phyloP scores from a whole-genome alignment of 2,888 invertebrate species.

The Leptinotarsa haldemani region DNA sequence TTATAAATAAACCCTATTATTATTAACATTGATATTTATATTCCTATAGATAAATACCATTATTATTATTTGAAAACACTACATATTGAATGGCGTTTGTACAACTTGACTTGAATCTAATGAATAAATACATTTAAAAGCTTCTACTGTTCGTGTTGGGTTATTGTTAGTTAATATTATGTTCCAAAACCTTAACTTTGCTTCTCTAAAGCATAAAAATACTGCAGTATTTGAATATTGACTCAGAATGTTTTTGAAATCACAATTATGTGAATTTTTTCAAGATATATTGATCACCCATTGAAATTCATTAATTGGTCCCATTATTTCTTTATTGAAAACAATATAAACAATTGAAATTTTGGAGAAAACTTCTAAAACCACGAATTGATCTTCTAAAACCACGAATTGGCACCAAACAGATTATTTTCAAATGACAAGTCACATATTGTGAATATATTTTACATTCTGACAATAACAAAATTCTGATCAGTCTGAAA shows the following conservation, averaged over 20 bases:
- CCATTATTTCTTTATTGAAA: neutral
- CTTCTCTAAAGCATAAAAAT: neutral
- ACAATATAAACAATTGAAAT: no score
- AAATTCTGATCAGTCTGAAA: neutral
- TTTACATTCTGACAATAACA: slow-evolving; percentile 34
- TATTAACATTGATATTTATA: neutral
- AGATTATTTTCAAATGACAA: neutral
- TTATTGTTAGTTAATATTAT: slow-evolving; percentile 22
- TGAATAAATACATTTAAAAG: slow-evolving; percentile 28
- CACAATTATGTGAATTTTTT: slow-evolving; percentile 33
- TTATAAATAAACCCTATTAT: neutral
- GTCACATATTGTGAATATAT: slow-evolving; percentile 35
- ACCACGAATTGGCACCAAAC: neutral
- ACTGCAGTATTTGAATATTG: slow-evolving; percentile 3
- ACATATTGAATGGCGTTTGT: slow-evolving; percentile 18
- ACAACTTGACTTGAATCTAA: slow-evolving; percentile 11
- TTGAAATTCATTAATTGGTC: neutral
- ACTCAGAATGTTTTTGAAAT: slow-evolving; percentile 37
- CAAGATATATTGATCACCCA: neutral
- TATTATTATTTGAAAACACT: neutral
- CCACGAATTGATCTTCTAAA: neutral
- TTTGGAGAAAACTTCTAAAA: no score
- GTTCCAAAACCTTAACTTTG: slow-evolving; percentile 1
- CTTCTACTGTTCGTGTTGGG: slow-evolving; percentile 19
- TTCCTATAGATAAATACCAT: neutral